Evolutionary conservation across 2,888 invertebrate genomes (phyloP), one percentile per base, ranked within the genome.

Genomic region (Cenopis cana): DNA sequence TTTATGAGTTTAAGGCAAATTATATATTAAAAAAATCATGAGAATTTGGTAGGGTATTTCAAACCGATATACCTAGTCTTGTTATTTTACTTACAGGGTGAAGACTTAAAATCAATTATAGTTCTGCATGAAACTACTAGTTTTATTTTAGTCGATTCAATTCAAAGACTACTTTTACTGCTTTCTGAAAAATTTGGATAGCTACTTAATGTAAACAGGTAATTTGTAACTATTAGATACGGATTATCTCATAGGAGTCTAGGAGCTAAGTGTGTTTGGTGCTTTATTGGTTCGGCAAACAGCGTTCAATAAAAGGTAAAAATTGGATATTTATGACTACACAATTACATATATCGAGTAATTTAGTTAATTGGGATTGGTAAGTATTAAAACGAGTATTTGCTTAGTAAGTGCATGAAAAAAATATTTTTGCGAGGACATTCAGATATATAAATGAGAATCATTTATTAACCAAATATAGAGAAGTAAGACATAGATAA

Each of bases 341-440:
- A 29, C n/a, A 60, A 60, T 46, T 46, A 60, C n/a, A 60, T 60
- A 60, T 10, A 4, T 12, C 14, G 24, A 41, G 46, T 24, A 20
- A 41, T 20, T 38, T 41, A n/a, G 20, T 41, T n/a, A 9, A 59
- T 4, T n/a, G 46, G 17, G 24, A 24, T 33, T 20, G 41, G n/a
- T 41, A 59, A 20, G 20, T 59, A 41, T 24, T 10, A 17, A 56
- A 56, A 33, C 33, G n/a, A 41, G 2, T 33, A 56, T n/a, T 11
- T 33, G 11, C 54, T 64, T 41, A 18, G 41, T 20, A 36, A 64
- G 24, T 12, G 20, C 20, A 18, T 11, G 24, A 38, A 20, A 49
- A 20, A 49, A 11, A 20, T 14, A 36, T 54, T 24, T 29, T 3
- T 65, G 24, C 55, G 54, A 55, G 55, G 54, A 52, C 38, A 18